Evolutionary conservation across 2,797 vertebrate genomes (phyloP), one percentile per base, ranked within the genome.

Genomic region (Rhynchonycteris naso): DNA sequence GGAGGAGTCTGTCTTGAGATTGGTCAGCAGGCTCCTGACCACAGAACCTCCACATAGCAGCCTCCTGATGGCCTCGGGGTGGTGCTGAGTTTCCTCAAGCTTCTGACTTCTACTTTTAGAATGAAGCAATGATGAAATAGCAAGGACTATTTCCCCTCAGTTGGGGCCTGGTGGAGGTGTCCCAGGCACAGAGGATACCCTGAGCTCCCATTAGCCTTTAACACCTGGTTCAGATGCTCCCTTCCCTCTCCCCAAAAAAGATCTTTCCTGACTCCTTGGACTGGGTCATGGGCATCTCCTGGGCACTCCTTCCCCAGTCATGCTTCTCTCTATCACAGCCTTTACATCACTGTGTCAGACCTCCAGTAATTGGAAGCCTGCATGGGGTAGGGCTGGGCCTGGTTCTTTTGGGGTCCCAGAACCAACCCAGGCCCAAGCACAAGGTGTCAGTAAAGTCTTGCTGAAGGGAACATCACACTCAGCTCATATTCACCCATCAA

Each of bases 71-170:
- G 38, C 59, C 24, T 38, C 22, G 58, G 10, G 10, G 19, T 76
- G 84, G 54, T 59, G 12, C 54, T 47, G 38, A 3, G 22, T 65
- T 72, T 68, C 54, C 79, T 81, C 82, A 38, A 65, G 58, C 69
- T 79, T 33, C 47, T 61, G 63, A 24, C n/a, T 94, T 92, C 78
- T 82, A 52, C 16, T 65, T 75, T 86, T 71, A 75, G 54, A 59
- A 47, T 35, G 56, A 91, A 80, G 72, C 78, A 69, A 8, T 35
- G 59, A 63, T 24, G 52, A 68, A 43, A 43, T 43, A 43, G 5
- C 43, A 43, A 79, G 59, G 50, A 38, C 13, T 92, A 14, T 71
- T 92, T n/a, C 30, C 69, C 30, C 5, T 87, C 28, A 21, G 47
- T 14, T 56, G 13, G 71, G 52, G 9, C 22, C 58, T 74, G 30